Percentiles rank a stretch among this genome's conserved stretches.
Conservation (phyloP, 2,888 invertebrate species). For the Meiosimyza platycephala region DNA sequence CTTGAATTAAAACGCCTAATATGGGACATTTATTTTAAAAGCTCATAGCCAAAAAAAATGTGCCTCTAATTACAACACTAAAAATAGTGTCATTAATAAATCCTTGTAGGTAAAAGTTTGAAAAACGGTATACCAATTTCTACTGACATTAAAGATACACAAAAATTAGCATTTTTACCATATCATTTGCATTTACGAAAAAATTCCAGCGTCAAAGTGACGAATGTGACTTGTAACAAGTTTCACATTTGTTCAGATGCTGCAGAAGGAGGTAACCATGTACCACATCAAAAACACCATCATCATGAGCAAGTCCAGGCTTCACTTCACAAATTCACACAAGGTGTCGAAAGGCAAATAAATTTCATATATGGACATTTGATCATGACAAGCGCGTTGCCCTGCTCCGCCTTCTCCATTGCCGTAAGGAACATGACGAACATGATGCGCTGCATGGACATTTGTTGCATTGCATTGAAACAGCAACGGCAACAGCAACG, state of each 20-base stretch:
- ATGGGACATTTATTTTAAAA: too few relatives aligned
- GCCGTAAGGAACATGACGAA: not conserved
- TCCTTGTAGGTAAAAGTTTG: too few relatives aligned
- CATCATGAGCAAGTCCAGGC: not conserved
- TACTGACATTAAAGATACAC: too few relatives aligned
- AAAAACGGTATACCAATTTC: too few relatives aligned
- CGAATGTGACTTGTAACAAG: slow-evolving; percentile 15
- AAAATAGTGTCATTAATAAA: too few relatives aligned
- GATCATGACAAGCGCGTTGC: slow-evolving; percentile 21
- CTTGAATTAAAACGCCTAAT: too few relatives aligned
- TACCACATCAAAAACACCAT: not conserved
- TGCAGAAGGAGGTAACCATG: not conserved
- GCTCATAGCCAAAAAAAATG: too few relatives aligned
- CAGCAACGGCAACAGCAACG: not conserved
- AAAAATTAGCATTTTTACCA: not conserved
- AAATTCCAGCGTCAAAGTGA: slow-evolving; percentile 22
- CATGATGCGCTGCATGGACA: slow-evolving; percentile 15
- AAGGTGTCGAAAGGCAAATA: slow-evolving; percentile 30
- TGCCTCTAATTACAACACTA: too few relatives aligned
- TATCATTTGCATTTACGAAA: slow-evolving; percentile 17
- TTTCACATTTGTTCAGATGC: not conserved
- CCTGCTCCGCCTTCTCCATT: not conserved
- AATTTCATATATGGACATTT: slow-evolving; percentile 19
- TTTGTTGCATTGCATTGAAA: not conserved
- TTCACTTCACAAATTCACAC: not conserved